Conservation (phyloP, 2,888 invertebrate species). For the Epinotia brunnichana region DNA sequence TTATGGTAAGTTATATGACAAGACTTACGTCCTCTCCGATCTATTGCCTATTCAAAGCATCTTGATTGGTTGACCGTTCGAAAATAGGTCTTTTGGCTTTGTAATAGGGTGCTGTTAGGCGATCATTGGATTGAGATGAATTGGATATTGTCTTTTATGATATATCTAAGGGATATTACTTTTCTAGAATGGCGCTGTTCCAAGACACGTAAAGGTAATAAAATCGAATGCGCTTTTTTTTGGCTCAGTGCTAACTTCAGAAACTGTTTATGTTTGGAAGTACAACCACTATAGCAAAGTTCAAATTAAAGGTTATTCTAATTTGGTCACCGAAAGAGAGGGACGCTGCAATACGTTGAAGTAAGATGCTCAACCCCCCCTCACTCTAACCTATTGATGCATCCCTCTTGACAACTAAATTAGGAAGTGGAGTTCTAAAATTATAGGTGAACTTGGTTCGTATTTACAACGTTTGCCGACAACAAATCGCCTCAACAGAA, state of each 20-base stretch:
- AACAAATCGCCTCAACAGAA: too few species aligned
- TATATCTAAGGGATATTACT: background rate
- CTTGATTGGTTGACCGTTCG: background rate
- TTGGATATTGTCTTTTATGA: background rate
- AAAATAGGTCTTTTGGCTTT: background rate
- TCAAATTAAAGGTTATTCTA: background rate
- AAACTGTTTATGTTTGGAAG: too few species aligned
- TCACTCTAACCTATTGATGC: background rate
- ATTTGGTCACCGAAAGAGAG: background rate
- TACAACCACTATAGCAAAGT: background rate
- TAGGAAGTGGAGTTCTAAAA: background rate
- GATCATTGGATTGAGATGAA: background rate
- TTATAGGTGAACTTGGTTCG: background rate
- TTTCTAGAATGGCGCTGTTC: background rate
- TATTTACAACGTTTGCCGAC: background rate
- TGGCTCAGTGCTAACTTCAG: too few species aligned
- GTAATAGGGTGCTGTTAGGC: background rate
- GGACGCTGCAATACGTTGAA: background rate
- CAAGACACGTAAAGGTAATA: background rate
- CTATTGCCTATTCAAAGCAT: slow-evolving; percentile 1
- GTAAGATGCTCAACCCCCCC: background rate
- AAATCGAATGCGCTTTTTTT: background rate
- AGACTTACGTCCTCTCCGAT: slow-evolving; percentile 3
- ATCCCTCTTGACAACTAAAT: background rate
- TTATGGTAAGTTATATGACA: background rate